Conservation (phyloP, 2,797 vertebrate species). For the Numenius phaeopus region DNA sequence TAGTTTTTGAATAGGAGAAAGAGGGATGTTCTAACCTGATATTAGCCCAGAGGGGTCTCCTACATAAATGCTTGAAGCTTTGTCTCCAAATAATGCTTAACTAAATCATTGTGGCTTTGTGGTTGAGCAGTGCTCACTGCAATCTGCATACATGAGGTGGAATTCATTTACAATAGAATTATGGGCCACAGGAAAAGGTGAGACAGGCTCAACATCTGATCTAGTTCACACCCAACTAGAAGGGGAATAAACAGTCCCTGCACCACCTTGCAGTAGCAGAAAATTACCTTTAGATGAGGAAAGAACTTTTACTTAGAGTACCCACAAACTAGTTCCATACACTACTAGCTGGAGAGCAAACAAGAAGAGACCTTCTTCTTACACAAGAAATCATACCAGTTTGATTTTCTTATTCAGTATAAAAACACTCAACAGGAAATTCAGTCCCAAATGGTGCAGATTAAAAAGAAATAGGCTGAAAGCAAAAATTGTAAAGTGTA, state of each 20-base stretch:
- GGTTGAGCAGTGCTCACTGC: neutral
- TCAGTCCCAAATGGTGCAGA: neutral
- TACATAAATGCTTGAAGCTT: neutral
- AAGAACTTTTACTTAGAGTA: neutral
- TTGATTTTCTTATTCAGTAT: neutral
- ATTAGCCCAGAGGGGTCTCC: neutral
- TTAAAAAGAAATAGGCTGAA: neutral
- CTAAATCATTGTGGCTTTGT: neutral
- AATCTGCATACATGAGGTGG: neutral
- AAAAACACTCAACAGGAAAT: neutral
- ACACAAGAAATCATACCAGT: fast-evolving
- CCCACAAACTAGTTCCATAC: neutral
- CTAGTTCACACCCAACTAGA: neutral
- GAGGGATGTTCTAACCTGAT: no score
- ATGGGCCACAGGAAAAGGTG: neutral
- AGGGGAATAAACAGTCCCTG: neutral
- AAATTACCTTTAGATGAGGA: neutral
- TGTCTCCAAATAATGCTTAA: neutral
- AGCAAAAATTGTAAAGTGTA: neutral
- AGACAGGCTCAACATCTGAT: neutral
- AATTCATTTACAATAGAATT: neutral
- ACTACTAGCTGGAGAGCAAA: neutral
- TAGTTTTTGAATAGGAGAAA: no score
- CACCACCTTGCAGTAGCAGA: neutral
- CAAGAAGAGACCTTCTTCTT: neutral